A percentile compares a stretch with the other conserved stretches of the same genome.
These are phyloP conservation scores for Sesamia inferens DNA, from an alignment of 2,888 invertebrate genomes.

Conservation along the genomic window DNA sequence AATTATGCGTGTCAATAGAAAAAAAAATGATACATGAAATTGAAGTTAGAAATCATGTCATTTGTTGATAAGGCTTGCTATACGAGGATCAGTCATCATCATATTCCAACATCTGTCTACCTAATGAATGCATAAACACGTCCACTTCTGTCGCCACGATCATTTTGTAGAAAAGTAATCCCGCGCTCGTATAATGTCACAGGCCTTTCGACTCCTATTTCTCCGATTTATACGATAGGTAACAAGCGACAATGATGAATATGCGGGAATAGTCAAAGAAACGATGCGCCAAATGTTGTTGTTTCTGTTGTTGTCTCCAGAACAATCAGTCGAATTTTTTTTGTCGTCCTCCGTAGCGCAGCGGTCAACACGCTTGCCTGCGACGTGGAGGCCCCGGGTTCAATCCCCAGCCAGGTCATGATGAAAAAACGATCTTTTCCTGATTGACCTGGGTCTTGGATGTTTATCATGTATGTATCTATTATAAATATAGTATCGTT, in stretches of 20 bases:
- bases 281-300: too few species aligned
- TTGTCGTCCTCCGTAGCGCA: too few species aligned
- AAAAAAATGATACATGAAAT: slow-evolving; percentile 26
- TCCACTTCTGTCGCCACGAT: background rate
- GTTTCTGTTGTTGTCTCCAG: too few species aligned
- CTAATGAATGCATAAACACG: slow-evolving; percentile 40
- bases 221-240: background rate
- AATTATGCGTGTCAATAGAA: slow-evolving; percentile 30
- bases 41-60: slow-evolving; percentile 12
- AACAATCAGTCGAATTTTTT: too few species aligned
- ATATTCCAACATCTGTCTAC: slow-evolving; percentile 26
- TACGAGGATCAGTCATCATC: slow-evolving; percentile 38
- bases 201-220: background rate
- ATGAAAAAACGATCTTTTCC: too few species aligned
- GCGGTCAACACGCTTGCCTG: too few species aligned
- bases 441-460: too few species aligned
- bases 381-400: too few species aligned
- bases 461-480: too few species aligned
- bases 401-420: too few species aligned
- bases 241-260: background rate
- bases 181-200: background rate
- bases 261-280: too few species aligned
- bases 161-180: slow-evolving; percentile 24
- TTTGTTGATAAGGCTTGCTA: slow-evolving; percentile 36
- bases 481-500: too few species aligned